A percentile compares a stretch with the other conserved stretches of the same genome.
Conservation (phyloP, 2,888 invertebrate species). For the Hirudinaria manillensis region DNA sequence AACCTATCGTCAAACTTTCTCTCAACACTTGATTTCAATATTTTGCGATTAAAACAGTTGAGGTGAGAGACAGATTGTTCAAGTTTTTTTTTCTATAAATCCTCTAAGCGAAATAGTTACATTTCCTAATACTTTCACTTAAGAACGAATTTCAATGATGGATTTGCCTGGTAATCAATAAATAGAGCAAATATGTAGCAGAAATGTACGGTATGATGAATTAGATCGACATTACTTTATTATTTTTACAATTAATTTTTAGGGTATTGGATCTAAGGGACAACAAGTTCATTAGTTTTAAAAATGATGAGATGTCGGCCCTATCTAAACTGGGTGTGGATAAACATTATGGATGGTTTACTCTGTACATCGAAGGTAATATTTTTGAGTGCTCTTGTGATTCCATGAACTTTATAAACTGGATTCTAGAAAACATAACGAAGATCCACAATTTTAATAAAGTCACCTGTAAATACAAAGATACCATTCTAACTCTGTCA, state of each 20-base stretch:
- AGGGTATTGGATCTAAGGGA: neutral
- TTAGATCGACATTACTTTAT: neutral
- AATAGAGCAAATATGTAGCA: no score
- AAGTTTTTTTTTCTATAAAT: no score
- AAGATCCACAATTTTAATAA: neutral
- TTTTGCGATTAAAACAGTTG: neutral
- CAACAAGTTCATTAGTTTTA: neutral
- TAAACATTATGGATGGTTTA: neutral
- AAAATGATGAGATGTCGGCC: neutral
- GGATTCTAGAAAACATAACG: neutral
- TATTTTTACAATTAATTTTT: neutral
- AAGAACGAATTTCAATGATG: no score
- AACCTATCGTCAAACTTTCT: conserved; percentile 13
- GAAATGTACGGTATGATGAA: neutral
- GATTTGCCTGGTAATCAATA: no score
- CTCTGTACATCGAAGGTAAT: neutral
- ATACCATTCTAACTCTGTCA: no score
- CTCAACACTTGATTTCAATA: conserved; percentile 1
- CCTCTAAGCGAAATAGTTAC: no score
- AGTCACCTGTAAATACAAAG: neutral
- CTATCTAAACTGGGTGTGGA: neutral
- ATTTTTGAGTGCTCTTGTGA: neutral
- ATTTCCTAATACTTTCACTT: no score
- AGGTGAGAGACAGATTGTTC: no score
- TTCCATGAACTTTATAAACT: neutral